Conservation (phyloP, 2,113 vertebrate genomes). For the Anthoscopus minutus region DNA sequence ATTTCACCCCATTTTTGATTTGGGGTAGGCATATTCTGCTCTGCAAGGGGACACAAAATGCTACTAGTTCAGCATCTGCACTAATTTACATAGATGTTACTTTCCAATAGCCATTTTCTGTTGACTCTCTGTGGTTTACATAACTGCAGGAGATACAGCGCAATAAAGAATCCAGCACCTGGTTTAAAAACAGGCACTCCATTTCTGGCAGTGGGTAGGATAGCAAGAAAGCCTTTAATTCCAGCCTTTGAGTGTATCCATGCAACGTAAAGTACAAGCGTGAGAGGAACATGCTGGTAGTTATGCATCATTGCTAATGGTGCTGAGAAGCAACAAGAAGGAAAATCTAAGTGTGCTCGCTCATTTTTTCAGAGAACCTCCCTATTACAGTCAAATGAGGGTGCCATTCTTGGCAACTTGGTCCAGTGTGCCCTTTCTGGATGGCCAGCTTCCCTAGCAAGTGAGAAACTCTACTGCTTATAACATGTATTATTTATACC, state of each 20-base stretch:
- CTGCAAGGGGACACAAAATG: not conserved
- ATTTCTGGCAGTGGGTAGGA: not conserved
- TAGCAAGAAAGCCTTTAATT: constrained; percentile 30
- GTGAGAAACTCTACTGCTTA: not conserved
- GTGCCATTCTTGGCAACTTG: not conserved
- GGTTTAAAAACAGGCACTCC: constrained; percentile 11
- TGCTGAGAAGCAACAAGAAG: not conserved
- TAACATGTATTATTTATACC: not conserved
- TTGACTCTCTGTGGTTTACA: not conserved
- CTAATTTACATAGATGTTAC: not conserved
- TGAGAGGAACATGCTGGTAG: constrained; percentile 7
- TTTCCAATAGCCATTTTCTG: not conserved
- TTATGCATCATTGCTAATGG: not conserved
- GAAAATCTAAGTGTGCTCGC: not conserved
- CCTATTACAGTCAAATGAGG: not conserved
- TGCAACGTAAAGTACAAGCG: not conserved
- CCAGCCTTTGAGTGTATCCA: constrained; percentile 20
- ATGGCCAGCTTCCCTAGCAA: not conserved
- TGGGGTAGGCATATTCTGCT: not conserved
- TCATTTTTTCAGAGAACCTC: not conserved
- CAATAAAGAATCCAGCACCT: not conserved
- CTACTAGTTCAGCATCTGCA: not conserved
- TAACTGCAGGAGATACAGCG: not conserved
- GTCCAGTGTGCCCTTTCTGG: not conserved
- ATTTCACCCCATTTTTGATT: not conserved